Percentiles rank a stretch among this genome's conserved stretches.
Evolutionary conservation across 2,113 vertebrate genomes (phyloP).

Genomic region (Rhinichthys klamathensis): DNA sequence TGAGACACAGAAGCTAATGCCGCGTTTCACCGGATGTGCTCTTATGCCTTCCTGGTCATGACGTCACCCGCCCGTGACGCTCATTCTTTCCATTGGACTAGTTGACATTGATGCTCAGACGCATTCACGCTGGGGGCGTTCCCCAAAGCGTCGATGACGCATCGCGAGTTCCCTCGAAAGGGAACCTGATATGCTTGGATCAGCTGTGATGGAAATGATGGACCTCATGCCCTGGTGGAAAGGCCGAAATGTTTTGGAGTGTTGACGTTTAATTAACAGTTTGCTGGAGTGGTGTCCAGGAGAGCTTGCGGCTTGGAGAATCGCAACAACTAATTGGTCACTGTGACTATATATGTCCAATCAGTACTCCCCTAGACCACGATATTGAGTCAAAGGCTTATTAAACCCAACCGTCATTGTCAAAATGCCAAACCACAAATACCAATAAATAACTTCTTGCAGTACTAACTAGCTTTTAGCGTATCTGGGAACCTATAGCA

Average conservation of each 20-base stretch:
- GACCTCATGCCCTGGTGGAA: not conserved
- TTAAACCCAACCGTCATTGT: constrained; percentile 39
- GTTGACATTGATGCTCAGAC: no score
- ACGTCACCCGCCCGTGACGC: no score
- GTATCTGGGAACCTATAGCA: not conserved
- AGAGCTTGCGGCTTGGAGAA: constrained; percentile 37
- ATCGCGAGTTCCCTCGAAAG: no score
- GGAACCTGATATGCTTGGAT: not conserved
- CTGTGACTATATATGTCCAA: constrained; percentile 35
- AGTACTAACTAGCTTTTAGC: constrained; percentile 9
- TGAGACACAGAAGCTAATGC: no score
- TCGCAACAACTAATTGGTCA: constrained; percentile 50
- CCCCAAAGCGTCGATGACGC: no score
- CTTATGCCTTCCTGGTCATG: no score
- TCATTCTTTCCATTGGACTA: no score
- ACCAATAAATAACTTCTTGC: constrained; percentile 29
- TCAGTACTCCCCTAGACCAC: constrained; percentile 26
- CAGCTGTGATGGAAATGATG: constrained; percentile 20
- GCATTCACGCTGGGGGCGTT: no score
- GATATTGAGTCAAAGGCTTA: constrained; percentile 50
- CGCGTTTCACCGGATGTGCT: no score
- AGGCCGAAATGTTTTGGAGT: constrained; percentile 14
- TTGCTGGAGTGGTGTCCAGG: constrained; percentile 16
- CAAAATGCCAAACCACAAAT: constrained; percentile 27
- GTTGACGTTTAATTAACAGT: constrained; percentile 48